Conservation (phyloP, 2,113 vertebrate species). For the Anguilla japonica region DNA sequence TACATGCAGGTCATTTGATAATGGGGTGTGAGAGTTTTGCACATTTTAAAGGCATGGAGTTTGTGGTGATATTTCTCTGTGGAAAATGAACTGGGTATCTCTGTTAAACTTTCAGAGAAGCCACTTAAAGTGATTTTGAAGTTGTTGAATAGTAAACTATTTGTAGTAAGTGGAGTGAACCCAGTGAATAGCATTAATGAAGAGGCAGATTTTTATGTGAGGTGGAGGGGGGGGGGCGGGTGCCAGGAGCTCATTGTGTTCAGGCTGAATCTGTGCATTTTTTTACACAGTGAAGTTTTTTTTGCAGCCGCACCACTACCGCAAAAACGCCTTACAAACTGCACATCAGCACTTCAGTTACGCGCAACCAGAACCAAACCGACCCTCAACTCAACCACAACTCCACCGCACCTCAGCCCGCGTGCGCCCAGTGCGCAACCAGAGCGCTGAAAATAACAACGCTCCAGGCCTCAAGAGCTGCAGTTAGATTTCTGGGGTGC, state of each 20-base stretch:
- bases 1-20: neutral
- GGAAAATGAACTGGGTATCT: neutral
- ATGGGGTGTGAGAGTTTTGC: neutral
- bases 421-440: too few species aligned
- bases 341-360: neutral
- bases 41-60: neutral
- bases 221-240: too few species aligned
- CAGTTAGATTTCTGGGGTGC: too few species aligned
- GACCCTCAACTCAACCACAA: neutral
- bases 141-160: neutral
- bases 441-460: too few species aligned
- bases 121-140: neutral
- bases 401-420: neutral
- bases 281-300: neutral
- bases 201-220: neutral
- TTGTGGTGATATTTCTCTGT: neutral
- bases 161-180: neutral
- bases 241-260: neutral
- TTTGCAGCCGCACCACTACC: neutral
- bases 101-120: neutral
- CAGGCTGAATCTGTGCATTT: neutral
- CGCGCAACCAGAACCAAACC: neutral
- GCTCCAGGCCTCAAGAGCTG: too few species aligned
- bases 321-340: neutral
- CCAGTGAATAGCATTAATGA: neutral